Evolutionary conservation across 2,888 invertebrate genomes (phyloP), one percentile per base, ranked within the genome.

Genomic region (Morpho achilles): DNA sequence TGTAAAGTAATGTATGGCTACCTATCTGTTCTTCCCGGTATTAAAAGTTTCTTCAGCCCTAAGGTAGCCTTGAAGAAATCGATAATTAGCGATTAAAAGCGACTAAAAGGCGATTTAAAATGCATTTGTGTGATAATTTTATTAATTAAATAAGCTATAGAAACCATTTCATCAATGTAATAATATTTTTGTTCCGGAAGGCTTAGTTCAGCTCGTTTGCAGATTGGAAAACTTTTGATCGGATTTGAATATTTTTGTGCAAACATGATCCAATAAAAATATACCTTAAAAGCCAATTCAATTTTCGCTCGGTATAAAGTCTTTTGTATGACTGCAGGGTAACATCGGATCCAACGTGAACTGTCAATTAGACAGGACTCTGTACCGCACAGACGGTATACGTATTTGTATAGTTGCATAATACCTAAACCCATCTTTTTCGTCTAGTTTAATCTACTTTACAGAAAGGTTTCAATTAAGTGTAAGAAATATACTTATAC

Each of bases 361-460:
- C 60, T 60, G 60, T 57, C 60, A 60, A 60, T 60, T 57, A 60
- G 57, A 50, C 55, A 43, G 55, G 49, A 47, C 7, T 7, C 45
- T 48, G 47, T 39, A 45, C 43, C 16, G 40, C 51, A 56, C 51
- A 56, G 58, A 50, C 58, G 41, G 48, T 4, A 43, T 43, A 43
- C 9, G 9, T 43, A 43, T 43, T 9, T 43, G 9, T 43, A 43
- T 43, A 43, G 2, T 4, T 43, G 8, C 3, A 43, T 43, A 7
- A 43, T 7, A 9, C 42, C 8, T 9, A 9, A 9, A 43, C 42
- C 42, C 42, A 43, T 3, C 3, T 3, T 9, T 9, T 43, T 43
- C 7, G 9, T 43, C 42, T 43, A 43, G 42, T 9, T 8, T 42
- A 1, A 1, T 16, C 1, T 16, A 16, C 16, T 16, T 16, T 16